Evolutionary conservation across 2,797 vertebrate species (phyloP), one percentile per base, ranked within the genome.

Genomic region (Chiroxiphia lanceolata): DNA sequence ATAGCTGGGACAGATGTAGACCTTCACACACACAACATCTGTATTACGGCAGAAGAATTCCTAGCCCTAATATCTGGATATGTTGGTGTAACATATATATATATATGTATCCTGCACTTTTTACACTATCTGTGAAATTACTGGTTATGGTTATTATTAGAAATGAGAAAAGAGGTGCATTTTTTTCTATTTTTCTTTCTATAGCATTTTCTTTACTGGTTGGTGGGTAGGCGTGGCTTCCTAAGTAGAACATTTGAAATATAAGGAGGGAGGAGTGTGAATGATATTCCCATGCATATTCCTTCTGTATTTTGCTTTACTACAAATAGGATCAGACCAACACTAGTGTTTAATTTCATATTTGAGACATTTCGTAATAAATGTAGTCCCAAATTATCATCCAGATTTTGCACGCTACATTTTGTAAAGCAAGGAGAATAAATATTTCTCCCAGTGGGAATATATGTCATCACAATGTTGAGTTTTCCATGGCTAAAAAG

Each of bases 401-500:
- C 53, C 79, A 81, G 27, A 65, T n/a, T 69, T 54, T 44, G 34
- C 3, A 2, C 68, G 27, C 44, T 79, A 15, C 13, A 11, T 80
- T 94, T 89, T 50, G 22, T 60, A 87, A 79, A 29, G 20, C 61
- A 63, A 42, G 26, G 36, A 47, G 78, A 87, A 87, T 71, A 88
- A 92, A 51, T n/a, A 33, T 79, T 91, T 95, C 74, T 38, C 74
- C 80, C 64, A 12, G 20, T 79, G 82, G 83, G 92, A 96, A 90
- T 75, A 57, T 31, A 47, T 89, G 50, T 88, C 91, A 88, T 76
- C 57, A 68, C 61, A 69, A 64, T 3, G 5, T 33, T 91, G 69
- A 86, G 60, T 68, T 94, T 94, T 96, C 91, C 94, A 84, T 8
- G 5, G 91, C 51, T 93, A 87, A 94, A 95, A 92, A 82, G 75